Percentiles rank a stretch among this genome's conserved stretches.
Conservation (phyloP, 1,140 invertebrate genomes). For the Ephestia elutella region DNA sequence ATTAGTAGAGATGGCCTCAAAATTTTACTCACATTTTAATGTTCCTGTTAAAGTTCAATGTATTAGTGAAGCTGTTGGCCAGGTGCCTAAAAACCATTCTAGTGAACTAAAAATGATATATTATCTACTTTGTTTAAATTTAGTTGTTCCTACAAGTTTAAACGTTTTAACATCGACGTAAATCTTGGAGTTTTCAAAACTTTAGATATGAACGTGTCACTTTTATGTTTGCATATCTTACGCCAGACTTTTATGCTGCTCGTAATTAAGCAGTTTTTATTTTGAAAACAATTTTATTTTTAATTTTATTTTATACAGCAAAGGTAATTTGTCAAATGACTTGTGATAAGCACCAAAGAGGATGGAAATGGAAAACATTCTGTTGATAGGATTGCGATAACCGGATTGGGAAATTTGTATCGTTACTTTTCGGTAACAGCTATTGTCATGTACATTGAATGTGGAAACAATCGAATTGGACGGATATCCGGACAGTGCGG, state of each 20-base stretch:
- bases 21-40: neutral
- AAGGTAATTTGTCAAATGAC: neutral
- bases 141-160: constrained; percentile 4
- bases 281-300: neutral
- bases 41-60: neutral
- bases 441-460: neutral
- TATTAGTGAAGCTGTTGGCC: neutral
- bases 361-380: neutral
- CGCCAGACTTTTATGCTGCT: neutral
- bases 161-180: constrained; percentile 1
- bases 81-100: neutral
- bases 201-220: neutral
- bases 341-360: neutral
- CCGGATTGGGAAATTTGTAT: neutral
- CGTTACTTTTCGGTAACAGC: neutral
- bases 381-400: neutral
- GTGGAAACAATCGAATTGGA: neutral
- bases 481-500: neutral
- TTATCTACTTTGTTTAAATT: neutral
- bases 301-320: neutral
- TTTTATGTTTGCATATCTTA: neutral
- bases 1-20: too few species aligned
- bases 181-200: neutral
- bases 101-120: neutral
- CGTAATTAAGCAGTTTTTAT: neutral